A percentile compares a stretch with the other conserved stretches of the same genome.
phyloP scores from a whole-genome alignment of 2,113 vertebrate genomes.

The Neodontobutis hainanensis region DNA sequence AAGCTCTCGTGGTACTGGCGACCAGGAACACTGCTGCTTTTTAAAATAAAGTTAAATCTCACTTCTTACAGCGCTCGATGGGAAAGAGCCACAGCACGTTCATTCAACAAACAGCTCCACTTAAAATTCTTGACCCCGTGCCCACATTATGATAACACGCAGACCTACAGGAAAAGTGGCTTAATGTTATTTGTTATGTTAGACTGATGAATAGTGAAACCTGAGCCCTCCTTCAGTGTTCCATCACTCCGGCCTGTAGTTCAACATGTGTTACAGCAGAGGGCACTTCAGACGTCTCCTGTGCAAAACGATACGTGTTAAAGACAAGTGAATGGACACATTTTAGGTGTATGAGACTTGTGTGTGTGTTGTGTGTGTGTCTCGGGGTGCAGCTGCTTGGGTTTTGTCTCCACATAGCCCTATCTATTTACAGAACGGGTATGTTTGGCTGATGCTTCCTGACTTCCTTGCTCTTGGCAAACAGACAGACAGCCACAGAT shows the following conservation, averaged over 20 bases:
- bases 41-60: background rate
- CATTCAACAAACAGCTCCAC: conserved; percentile 7
- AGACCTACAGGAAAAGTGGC: conserved; percentile 10
- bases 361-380: conserved; percentile 33
- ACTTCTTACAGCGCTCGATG: background rate
- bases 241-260: background rate
- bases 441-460: conserved; percentile 71
- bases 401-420: conserved; percentile 22
- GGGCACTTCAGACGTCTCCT: background rate
- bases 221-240: background rate
- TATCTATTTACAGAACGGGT: conserved; percentile 72
- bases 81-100: background rate
- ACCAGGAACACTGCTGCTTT: no score
- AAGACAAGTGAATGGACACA: background rate
- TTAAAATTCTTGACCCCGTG: conserved; percentile 13
- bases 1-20: background rate
- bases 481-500: conserved; percentile 64
- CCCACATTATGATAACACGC: conserved; percentile 13
- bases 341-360: conserved; percentile 26
- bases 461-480: conserved; percentile 74
- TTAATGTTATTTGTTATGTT: conserved; percentile 9
- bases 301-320: background rate
- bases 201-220: conserved; percentile 12
- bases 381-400: conserved; percentile 27
- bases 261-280: background rate